Evolutionary conservation across 2,797 vertebrate species (phyloP).

Genomic region (Fistularia commersonii): DNA sequence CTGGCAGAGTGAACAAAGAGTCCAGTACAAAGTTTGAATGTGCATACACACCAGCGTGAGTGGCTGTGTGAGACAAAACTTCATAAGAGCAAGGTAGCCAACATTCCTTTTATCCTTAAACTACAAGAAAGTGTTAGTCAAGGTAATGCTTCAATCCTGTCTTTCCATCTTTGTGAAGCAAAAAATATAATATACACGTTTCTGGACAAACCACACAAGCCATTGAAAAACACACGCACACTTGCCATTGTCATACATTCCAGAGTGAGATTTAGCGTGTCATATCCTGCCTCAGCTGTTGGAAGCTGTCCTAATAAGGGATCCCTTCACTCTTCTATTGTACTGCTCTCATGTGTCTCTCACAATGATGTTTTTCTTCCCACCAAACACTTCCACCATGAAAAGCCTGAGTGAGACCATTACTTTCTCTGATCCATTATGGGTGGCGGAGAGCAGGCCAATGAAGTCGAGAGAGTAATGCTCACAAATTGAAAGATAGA

Average conservation of each 20-base stretch:
- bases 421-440: slow-evolving; percentile 18
- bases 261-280: slow-evolving; percentile 65
- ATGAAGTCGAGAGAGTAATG: not conserved
- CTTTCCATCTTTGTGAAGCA: slow-evolving; percentile 4
- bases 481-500: slow-evolving; percentile 5
- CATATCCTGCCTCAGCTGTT: slow-evolving; percentile 71
- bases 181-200: slow-evolving; percentile 15
- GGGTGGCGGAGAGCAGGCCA: not conserved
- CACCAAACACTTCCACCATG: slow-evolving; percentile 24
- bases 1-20: slow-evolving; percentile 42
- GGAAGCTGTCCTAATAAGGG: slow-evolving; percentile 54
- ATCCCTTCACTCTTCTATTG: slow-evolving; percentile 44
- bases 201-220: slow-evolving; percentile 19
- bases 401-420: slow-evolving; percentile 4
- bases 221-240: slow-evolving; percentile 19
- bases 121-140: not conserved
- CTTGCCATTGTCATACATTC: slow-evolving; percentile 66
- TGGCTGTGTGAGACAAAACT: slow-evolving; percentile 29
- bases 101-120: not conserved
- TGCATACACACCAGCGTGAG: slow-evolving; percentile 2
- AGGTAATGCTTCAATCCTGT: slow-evolving; percentile 2
- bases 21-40: slow-evolving; percentile 31
- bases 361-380: slow-evolving; percentile 15
- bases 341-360: slow-evolving; percentile 23
- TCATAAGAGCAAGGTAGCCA: slow-evolving; percentile 42